Evolutionary conservation across 2,888 invertebrate species (phyloP).

Genomic region (Drosophila robusta): DNA sequence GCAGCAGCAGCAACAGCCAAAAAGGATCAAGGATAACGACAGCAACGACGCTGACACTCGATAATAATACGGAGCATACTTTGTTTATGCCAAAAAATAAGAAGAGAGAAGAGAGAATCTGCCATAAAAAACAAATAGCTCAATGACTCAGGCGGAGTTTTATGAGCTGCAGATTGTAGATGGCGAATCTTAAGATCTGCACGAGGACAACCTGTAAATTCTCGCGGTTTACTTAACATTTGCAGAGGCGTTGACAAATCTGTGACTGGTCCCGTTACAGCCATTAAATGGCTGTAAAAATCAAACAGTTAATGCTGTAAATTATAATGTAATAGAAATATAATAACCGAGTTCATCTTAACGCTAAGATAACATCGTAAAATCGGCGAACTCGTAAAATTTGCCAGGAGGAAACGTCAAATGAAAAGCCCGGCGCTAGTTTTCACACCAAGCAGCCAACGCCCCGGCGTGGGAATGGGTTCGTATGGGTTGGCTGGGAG

Average conservation of each 20-base stretch:
- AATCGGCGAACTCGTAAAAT: conserved; percentile 62
- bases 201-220: conserved; percentile 31
- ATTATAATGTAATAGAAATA: conserved; percentile 76
- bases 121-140: conserved; percentile 70
- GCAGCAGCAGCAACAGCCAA: conserved; percentile 39
- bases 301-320: conserved; percentile 66
- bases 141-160: conserved; percentile 61
- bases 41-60: conserved; percentile 47
- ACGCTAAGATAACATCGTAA: conserved; percentile 56
- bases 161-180: conserved; percentile 45
- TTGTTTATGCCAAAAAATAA: conserved; percentile 36
- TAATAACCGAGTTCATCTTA: conserved; percentile 68
- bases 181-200: conserved; percentile 32
- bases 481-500: conserved; percentile 10
- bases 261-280: conserved; percentile 37
- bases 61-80: conserved; percentile 57
- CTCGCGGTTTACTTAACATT: conserved; percentile 53
- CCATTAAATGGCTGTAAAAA: conserved; percentile 69
- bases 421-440: conserved; percentile 63
- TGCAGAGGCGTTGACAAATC: conserved; percentile 63
- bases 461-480: background rate
- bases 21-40: conserved; percentile 60
- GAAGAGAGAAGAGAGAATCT: conserved; percentile 1
- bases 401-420: conserved; percentile 35
- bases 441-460: conserved; percentile 61